Evolutionary conservation across 2,797 vertebrate species (phyloP).

Genomic region (Muscicapa comitata): DNA sequence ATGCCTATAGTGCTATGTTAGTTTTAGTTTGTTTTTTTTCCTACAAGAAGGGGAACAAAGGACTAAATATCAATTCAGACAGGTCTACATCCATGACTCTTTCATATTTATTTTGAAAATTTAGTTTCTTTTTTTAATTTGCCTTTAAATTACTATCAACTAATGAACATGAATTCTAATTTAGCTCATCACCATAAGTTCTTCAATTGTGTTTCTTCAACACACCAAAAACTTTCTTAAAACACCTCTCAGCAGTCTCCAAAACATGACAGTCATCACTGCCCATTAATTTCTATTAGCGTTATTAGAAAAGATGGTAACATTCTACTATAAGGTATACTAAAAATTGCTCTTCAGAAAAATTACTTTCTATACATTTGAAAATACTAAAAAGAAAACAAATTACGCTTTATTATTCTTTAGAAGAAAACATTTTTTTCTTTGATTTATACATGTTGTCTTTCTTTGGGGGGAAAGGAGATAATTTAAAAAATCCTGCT

Average conservation of each 20-base stretch:
- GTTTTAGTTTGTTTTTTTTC: not conserved
- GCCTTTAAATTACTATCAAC: not conserved
- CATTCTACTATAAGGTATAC: not conserved
- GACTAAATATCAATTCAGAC: not conserved
- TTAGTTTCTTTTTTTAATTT: not conserved
- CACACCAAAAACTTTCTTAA: not conserved
- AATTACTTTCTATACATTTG: not conserved
- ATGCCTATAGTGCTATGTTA: rapidly evolving
- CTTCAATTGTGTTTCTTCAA: not conserved
- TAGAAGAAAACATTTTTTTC: not conserved
- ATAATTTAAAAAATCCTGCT: not conserved
- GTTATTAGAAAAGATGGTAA: not conserved
- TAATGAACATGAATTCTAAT: not conserved
- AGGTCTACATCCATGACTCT: not conserved
- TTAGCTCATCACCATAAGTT: not conserved
- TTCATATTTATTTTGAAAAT: not conserved
- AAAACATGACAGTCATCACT: not conserved
- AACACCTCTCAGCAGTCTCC: not conserved
- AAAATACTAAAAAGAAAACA: not conserved
- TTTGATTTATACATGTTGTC: not conserved
- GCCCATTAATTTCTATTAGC: not conserved
- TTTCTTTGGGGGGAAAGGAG: rapidly evolving
- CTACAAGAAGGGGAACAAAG: not conserved
- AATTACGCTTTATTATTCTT: not conserved
- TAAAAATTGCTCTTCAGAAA: not conserved